Percentiles rank a stretch among this genome's conserved stretches.
phyloP scores from a whole-genome alignment of 2,797 vertebrate genomes.

The Botia kubotai region DNA sequence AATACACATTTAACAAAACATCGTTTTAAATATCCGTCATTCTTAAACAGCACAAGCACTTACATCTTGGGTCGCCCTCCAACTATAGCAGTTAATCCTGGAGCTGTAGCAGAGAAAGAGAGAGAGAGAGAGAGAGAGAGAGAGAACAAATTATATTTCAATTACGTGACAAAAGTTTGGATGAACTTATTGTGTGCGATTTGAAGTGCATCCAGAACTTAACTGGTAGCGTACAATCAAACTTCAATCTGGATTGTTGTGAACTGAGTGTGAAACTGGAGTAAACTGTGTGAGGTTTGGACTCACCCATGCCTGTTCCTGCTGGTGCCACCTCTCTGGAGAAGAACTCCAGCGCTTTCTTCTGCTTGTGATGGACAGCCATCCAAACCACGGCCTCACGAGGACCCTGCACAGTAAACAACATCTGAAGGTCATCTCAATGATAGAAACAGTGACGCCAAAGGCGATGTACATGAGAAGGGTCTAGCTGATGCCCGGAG shows the following conservation, averaged over 20 bases:
- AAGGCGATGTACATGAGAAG: not conserved
- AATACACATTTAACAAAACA: not conserved
- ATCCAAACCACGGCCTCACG: constrained; percentile 88
- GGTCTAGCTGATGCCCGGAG: too few species aligned
- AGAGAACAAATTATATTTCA: constrained; percentile 1
- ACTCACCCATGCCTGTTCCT: constrained; percentile 87
- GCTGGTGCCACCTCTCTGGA: constrained; percentile 84
- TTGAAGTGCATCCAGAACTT: too few species aligned
- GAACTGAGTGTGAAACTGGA: not conserved
- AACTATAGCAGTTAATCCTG: constrained; percentile 81
- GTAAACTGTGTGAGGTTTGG: not conserved
- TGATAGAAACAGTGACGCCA: not conserved
- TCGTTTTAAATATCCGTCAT: not conserved
- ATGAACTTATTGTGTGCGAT: not conserved
- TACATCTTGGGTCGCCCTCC: constrained; percentile 85
- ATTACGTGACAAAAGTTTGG: not conserved
- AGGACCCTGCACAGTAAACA: constrained; percentile 67
- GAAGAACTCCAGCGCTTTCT: constrained; percentile 84
- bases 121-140: constrained; percentile 1
- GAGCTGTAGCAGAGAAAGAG: constrained; percentile 71
- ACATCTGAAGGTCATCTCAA: constrained; percentile 1
- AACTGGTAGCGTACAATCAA: too few species aligned
- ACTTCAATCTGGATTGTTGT: too few species aligned
- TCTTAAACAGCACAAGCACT: constrained; percentile 61
- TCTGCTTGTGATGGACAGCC: constrained; percentile 85